Evolutionary conservation across 2,113 vertebrate genomes (phyloP).

Genomic region (Dryoscopus gambensis): DNA sequence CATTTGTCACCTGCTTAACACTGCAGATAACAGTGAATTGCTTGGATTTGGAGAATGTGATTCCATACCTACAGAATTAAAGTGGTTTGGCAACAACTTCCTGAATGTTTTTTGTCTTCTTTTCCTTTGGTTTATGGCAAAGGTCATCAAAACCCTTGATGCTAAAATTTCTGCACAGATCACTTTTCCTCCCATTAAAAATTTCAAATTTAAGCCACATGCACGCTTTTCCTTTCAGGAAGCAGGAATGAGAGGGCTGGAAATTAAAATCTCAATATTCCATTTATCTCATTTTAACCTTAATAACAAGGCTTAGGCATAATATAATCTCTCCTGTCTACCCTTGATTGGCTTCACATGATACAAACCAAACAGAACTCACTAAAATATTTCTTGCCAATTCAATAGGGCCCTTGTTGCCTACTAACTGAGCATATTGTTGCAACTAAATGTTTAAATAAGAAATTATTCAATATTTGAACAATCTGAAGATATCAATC

Average conservation of each 20-base stretch:
- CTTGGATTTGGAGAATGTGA: background rate
- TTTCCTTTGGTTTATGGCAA: background rate
- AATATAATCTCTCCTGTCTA: background rate
- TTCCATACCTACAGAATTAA: background rate
- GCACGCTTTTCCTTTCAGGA: background rate
- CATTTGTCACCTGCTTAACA: background rate
- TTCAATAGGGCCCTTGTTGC: background rate
- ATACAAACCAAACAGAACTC: constrained; percentile 1
- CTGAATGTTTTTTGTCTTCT: background rate
- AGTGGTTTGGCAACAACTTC: background rate
- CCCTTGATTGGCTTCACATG: background rate
- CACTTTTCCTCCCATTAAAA: background rate
- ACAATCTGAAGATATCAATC: background rate
- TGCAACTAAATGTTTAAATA: background rate
- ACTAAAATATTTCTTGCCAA: background rate
- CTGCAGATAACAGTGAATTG: background rate
- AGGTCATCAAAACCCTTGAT: background rate
- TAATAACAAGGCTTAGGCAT: background rate
- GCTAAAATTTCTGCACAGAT: background rate
- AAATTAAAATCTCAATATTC: background rate
- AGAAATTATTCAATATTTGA: background rate
- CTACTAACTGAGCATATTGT: background rate
- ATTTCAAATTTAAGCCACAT: background rate
- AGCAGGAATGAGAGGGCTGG: background rate
- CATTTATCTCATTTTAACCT: background rate